These are phyloP conservation scores for Tetramorium simillimum DNA, from an alignment of 1,140 invertebrate species.

Conservation along the genomic window DNA sequence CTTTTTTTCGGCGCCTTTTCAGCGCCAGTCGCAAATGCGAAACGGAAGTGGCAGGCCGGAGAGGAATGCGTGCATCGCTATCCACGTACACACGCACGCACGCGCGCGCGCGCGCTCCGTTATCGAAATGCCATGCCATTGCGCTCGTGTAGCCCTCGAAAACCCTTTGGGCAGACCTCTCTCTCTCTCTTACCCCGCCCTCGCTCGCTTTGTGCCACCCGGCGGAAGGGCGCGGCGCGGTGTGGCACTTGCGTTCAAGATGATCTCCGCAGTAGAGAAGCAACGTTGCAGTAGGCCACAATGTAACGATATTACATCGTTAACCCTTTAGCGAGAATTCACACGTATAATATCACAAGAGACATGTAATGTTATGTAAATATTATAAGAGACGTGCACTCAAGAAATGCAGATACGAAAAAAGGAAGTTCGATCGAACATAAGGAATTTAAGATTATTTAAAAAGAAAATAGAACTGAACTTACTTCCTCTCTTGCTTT, in stretches of 20 bases:
- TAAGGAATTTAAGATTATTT: neutral
- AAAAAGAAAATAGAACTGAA: neutral
- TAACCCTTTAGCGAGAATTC: slow-evolving; percentile 25
- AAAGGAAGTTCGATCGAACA: neutral
- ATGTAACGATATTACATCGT: slow-evolving; percentile 16
- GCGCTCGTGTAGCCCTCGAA: slow-evolving; percentile 55
- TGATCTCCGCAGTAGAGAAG: slow-evolving; percentile 34
- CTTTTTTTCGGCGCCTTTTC: slow-evolving; percentile 16
- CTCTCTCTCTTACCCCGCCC: neutral
- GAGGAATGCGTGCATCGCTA: slow-evolving; percentile 15
- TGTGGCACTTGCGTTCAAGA: slow-evolving; percentile 50
- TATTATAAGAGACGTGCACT: neutral
- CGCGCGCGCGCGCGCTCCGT: neutral
- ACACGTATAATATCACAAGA: neutral
- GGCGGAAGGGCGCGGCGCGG: neutral
- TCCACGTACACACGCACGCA: neutral
- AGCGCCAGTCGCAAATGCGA: neutral
- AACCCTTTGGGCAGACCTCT: slow-evolving; percentile 31
- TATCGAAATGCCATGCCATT: slow-evolving; percentile 49
- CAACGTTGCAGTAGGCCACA: slow-evolving; percentile 19
- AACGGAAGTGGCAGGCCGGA: neutral
- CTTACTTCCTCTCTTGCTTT: neutral
- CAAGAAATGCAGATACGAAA: neutral
- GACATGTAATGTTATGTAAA: neutral
- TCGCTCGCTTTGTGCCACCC: slow-evolving; percentile 40